These are phyloP conservation scores for Byasa hedistus DNA, from an alignment of 2,888 invertebrate genomes.

Conservation along the genomic window DNA sequence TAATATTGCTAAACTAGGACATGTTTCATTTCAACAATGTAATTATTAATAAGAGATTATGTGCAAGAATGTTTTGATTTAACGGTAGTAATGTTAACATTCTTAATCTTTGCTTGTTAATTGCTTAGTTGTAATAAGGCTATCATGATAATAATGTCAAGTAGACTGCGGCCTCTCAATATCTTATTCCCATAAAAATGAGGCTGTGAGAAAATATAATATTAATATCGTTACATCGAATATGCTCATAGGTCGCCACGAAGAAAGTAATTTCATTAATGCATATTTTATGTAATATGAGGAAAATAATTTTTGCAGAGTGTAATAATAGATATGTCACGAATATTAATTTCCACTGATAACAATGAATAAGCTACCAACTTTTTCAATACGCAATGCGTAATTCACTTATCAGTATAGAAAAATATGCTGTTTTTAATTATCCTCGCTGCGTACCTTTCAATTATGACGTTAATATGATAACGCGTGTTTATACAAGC, in stretches of 20 bases:
- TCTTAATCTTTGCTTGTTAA: neutral
- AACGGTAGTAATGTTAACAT: too few species aligned
- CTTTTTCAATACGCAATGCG: slow-evolving; percentile 1
- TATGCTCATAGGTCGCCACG: slow-evolving; percentile 26
- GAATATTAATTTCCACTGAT: slow-evolving; percentile 6
- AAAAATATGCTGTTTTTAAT: neutral
- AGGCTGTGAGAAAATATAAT: slow-evolving; percentile 46
- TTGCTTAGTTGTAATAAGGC: neutral
- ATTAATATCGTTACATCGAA: slow-evolving; percentile 35
- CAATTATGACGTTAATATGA: slow-evolving; percentile 13
- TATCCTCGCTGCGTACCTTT: neutral
- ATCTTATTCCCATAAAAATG: slow-evolving; percentile 1
- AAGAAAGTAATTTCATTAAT: slow-evolving; percentile 15
- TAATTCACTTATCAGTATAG: neutral
- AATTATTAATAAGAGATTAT: too few species aligned
- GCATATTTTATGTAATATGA: slow-evolving; percentile 9
- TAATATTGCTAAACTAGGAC: too few species aligned
- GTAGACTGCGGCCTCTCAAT: neutral
- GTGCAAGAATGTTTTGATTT: too few species aligned
- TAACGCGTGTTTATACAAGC: slow-evolving; percentile 1
- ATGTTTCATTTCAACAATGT: too few species aligned
- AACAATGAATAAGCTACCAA: slow-evolving; percentile 4
- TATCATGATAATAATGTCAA: slow-evolving; percentile 38
- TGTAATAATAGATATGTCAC: neutral
- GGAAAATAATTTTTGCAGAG: slow-evolving; percentile 4